These are phyloP conservation scores for Eumaeus atala DNA, from an alignment of 1,140 invertebrate genomes.

Conservation along the genomic window DNA sequence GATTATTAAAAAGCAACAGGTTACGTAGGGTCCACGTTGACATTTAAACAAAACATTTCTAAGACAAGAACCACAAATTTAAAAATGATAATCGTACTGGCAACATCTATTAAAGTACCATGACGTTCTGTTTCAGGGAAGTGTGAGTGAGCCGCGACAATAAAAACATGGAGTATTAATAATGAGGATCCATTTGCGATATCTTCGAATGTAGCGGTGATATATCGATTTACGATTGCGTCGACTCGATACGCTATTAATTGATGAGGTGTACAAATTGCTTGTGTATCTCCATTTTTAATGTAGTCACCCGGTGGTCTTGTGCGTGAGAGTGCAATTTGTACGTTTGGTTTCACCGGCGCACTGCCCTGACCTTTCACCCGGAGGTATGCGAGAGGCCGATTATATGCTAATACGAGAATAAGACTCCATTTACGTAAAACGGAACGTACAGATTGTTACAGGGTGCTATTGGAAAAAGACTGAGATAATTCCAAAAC, in stretches of 20 bases:
- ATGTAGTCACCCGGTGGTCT: slow-evolving; percentile 27
- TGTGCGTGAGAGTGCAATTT: slow-evolving; percentile 36
- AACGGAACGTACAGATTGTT: slow-evolving; percentile 14
- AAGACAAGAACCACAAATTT: too few relatives aligned
- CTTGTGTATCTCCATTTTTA: slow-evolving; percentile 20
- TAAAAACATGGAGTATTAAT: slow-evolving; percentile 41
- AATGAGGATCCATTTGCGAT: slow-evolving; percentile 34
- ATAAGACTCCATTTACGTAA: slow-evolving; percentile 36
- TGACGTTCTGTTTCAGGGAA: neutral
- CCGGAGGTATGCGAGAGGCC: slow-evolving; percentile 27
- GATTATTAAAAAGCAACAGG: too few relatives aligned
- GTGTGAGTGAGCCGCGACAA: slow-evolving; percentile 10
- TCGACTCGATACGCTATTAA: slow-evolving; percentile 21
- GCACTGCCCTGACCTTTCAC: slow-evolving; percentile 34
- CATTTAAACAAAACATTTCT: too few relatives aligned
- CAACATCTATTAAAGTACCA: neutral
- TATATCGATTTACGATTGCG: slow-evolving; percentile 28
- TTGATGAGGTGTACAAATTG: slow-evolving; percentile 25
- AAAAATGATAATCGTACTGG: too few relatives aligned
- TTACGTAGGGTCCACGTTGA: too few relatives aligned
- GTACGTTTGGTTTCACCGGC: slow-evolving; percentile 25
- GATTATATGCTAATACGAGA: slow-evolving; percentile 54
- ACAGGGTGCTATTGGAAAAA: slow-evolving; percentile 6
- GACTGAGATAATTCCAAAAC: neutral
- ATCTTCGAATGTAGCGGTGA: slow-evolving; percentile 25